These are phyloP conservation scores for Drosophila lacteicornis DNA, from an alignment of 1,140 invertebrate genomes.

Conservation along the genomic window DNA sequence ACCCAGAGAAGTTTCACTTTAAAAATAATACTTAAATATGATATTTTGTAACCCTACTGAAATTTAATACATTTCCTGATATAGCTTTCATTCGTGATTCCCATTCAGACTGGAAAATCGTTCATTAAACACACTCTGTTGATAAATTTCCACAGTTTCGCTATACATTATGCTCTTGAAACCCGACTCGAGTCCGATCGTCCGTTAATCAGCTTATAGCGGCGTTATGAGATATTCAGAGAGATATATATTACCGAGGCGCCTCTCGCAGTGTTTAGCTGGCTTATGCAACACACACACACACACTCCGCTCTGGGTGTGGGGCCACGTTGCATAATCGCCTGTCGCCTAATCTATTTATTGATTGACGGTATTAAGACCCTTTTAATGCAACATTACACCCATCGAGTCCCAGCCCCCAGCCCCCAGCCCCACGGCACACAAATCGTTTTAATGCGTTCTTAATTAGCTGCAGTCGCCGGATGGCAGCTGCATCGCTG, in stretches of 20 bases:
- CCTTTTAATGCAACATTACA: conserved; percentile 33
- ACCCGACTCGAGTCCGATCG: conserved; percentile 4
- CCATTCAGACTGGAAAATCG: background rate
- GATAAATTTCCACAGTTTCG: background rate
- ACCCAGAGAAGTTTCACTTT: too few species aligned
- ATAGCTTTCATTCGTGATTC: background rate
- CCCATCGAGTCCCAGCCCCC: background rate
- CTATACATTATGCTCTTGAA: conserved; percentile 9
- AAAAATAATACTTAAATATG: background rate
- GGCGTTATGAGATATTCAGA: conserved; percentile 8
- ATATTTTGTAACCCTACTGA: background rate
- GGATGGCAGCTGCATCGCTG: conserved; percentile 22
- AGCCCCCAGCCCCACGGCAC: background rate
- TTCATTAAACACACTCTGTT: background rate
- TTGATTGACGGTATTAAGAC: conserved; percentile 41
- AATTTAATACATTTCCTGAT: background rate
- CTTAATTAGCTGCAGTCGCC: conserved; percentile 68
- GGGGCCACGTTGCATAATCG: conserved; percentile 38
- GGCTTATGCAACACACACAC: conserved; percentile 38
- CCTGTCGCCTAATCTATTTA: conserved; percentile 35
- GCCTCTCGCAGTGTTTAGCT: conserved; percentile 9
- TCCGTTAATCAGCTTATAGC: conserved; percentile 42
- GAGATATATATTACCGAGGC: background rate
- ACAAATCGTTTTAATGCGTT: conserved; percentile 73
- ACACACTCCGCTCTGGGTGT: conserved; percentile 15